phyloP scores from a whole-genome alignment of 2,113 vertebrate species.

The Erythrocercus mccallii region DNA sequence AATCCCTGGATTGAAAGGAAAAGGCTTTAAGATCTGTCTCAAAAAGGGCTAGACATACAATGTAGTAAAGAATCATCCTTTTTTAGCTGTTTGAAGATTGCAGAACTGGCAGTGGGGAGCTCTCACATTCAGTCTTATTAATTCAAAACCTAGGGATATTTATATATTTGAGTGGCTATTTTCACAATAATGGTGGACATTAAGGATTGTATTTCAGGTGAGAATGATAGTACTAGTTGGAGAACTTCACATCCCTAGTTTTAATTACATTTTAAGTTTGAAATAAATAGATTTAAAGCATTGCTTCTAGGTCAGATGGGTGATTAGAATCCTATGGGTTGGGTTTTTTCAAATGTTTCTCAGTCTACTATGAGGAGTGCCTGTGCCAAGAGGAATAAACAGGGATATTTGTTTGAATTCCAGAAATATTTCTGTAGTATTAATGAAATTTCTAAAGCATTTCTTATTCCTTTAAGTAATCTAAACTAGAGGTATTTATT shows the following conservation, averaged over 20 bases:
- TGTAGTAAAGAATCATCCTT: not conserved
- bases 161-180: not conserved
- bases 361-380: not conserved
- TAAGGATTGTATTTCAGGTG: not conserved
- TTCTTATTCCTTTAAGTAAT: not conserved
- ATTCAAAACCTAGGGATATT: not conserved
- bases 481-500: not conserved
- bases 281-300: not conserved
- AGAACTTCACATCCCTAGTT: not conserved
- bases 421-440: not conserved
- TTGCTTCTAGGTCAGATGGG: not conserved
- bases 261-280: not conserved
- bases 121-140: not conserved
- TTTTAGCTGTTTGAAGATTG: not conserved
- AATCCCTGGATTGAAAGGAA: not conserved
- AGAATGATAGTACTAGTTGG: not conserved
- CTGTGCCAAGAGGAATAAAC: conserved; percentile 1
- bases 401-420: conserved; percentile 11
- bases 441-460: not conserved
- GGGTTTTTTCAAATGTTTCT: not conserved
- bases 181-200: not conserved
- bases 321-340: not conserved
- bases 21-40: not conserved
- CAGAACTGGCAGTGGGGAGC: not conserved
- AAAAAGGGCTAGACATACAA: not conserved